phyloP scores from a whole-genome alignment of 2,797 vertebrate genomes.

The Okamejei kenojei region DNA sequence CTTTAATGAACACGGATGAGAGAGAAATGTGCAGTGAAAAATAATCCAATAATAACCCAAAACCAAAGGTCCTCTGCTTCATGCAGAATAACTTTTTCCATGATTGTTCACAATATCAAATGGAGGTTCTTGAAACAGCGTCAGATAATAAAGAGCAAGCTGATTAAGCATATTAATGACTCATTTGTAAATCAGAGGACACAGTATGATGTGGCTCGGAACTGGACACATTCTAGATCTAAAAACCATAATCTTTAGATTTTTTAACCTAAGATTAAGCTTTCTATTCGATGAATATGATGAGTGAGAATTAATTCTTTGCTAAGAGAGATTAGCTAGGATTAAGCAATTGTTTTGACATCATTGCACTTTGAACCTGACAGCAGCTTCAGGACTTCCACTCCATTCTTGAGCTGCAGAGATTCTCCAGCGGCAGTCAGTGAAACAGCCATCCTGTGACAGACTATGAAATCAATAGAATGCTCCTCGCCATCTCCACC shows the following conservation, averaged over 20 bases:
- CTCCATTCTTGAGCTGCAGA: too few species aligned
- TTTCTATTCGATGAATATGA: not conserved
- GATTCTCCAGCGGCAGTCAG: not conserved
- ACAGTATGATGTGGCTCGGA: not conserved
- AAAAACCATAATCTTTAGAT: not conserved
- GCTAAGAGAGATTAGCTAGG: not conserved
- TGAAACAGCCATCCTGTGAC: not conserved
- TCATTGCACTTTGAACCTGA: not conserved
- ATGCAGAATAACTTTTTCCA: not conserved
- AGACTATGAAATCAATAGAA: too few species aligned
- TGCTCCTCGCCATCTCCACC: too few species aligned
- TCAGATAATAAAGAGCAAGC: not conserved
- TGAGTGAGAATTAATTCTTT: not conserved
- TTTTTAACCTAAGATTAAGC: not conserved
- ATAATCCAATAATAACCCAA: not conserved
- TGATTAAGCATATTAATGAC: not conserved
- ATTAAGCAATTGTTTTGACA: not conserved
- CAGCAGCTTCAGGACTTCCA: not conserved
- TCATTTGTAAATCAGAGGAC: not conserved
- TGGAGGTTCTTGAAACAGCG: not conserved
- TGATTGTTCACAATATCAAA: not conserved
- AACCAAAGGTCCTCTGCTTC: not conserved
- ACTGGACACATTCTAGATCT: not conserved
- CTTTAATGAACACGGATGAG: not conserved
- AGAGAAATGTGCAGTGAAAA: not conserved